Conservation (phyloP, 2,797 vertebrate genomes). For the Mormyrops boulengeri region DNA sequence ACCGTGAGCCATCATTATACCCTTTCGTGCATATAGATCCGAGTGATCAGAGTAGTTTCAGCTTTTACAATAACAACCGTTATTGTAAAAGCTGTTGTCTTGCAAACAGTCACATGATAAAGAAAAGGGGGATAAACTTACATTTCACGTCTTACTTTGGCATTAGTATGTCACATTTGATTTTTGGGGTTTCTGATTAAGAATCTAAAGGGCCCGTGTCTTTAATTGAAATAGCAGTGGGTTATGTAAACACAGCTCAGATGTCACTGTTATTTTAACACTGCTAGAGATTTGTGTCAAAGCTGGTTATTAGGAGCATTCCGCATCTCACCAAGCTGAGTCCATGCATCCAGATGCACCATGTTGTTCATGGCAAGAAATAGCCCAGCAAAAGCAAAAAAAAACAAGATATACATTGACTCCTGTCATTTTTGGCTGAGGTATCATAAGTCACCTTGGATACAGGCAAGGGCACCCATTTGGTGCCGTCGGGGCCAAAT, state of each 20-base stretch:
- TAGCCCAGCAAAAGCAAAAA: not conserved
- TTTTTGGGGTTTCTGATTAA: not conserved
- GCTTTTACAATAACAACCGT: too few species aligned
- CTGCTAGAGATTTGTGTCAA: not conserved
- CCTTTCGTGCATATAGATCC: not conserved
- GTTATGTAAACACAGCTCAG: not conserved
- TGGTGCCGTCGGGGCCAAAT: not conserved
- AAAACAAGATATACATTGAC: not conserved
- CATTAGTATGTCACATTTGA: not conserved
- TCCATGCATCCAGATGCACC: not conserved
- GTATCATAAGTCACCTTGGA: not conserved
- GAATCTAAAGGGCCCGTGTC: not conserved
- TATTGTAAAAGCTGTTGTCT: not conserved
- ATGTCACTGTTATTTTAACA: not conserved
- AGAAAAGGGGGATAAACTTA: not conserved
- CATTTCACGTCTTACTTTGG: not conserved
- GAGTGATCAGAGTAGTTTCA: not conserved
- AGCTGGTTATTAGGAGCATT: not conserved
- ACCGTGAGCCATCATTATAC: not conserved
- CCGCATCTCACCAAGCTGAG: not conserved
- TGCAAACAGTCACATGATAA: not conserved
- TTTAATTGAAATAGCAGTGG: not conserved
- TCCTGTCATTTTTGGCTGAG: not conserved
- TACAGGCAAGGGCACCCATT: not conserved
- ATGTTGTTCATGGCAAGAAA: not conserved